phyloP scores from a whole-genome alignment of 2,113 vertebrate genomes.

The Pseudorectes ferrugineus region DNA sequence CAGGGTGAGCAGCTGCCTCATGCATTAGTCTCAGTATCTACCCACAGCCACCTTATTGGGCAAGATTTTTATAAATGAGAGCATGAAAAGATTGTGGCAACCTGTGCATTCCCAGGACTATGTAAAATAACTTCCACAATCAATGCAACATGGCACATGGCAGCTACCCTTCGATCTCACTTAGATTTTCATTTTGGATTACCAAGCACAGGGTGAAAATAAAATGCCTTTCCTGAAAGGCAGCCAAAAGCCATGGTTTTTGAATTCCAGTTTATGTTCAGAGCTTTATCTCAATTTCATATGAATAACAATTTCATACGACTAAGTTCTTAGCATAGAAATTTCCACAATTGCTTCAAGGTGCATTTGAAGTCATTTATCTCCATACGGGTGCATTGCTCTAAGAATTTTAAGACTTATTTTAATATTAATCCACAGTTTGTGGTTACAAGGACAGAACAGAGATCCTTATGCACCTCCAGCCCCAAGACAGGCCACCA shows the following conservation, averaged over 20 bases:
- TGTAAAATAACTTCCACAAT: neutral
- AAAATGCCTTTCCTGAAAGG: neutral
- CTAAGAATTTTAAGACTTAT: neutral
- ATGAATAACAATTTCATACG: neutral
- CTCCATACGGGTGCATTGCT: neutral
- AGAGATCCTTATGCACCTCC: neutral
- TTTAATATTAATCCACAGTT: neutral
- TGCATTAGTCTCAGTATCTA: neutral
- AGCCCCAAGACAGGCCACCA: neutral
- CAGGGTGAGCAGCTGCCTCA: neutral
- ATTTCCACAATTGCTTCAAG: neutral
- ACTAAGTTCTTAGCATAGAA: neutral
- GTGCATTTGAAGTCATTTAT: neutral
- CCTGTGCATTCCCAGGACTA: neutral
- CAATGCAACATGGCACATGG: neutral
- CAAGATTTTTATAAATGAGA: neutral
- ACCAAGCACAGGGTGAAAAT: neutral
- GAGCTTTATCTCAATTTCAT: neutral
- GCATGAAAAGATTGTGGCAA: neutral
- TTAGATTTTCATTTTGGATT: neutral
- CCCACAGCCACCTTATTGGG: neutral
- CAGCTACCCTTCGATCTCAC: neutral
- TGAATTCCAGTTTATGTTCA: neutral
- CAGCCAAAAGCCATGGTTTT: slow-evolving; percentile 11
- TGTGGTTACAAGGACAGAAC: neutral